Evolutionary conservation across 2,888 invertebrate species (phyloP).

Genomic region (Philereme vetulata): DNA sequence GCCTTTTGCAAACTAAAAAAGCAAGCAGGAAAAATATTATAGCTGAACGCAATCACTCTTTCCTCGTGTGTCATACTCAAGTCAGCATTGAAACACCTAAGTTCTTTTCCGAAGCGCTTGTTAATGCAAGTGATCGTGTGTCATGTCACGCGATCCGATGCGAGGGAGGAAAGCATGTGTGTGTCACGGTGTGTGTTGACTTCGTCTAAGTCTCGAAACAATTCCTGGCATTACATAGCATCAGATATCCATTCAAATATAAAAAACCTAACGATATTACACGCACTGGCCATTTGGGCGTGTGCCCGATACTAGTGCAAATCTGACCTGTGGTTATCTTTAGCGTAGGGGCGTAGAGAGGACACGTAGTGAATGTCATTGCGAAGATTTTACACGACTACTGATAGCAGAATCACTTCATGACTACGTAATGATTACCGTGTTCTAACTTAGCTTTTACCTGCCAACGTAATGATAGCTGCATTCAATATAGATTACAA

Average conservation of each 20-base stretch:
- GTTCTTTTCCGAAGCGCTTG: too few relatives aligned
- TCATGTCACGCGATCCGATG: too few relatives aligned
- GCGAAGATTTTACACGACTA: conserved; percentile 47
- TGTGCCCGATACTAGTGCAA: conserved; percentile 56
- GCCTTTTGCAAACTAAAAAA: too few relatives aligned
- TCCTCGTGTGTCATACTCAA: too few relatives aligned
- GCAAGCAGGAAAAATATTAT: too few relatives aligned
- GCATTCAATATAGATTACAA: too few relatives aligned
- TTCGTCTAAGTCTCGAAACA: too few relatives aligned
- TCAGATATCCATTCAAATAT: conserved; percentile 15
- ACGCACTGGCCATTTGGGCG: conserved; percentile 57
- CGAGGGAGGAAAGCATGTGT: too few relatives aligned
- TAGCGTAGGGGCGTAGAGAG: conserved; percentile 65
- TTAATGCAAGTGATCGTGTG: too few relatives aligned
- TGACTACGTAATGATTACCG: conserved; percentile 10
- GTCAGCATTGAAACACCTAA: too few relatives aligned
- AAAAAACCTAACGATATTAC: conserved; percentile 4
- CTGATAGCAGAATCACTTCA: conserved; percentile 44
- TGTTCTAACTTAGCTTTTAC: neutral
- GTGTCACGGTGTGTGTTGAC: too few relatives aligned
- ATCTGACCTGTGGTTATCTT: conserved; percentile 70
- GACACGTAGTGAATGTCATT: conserved; percentile 66
- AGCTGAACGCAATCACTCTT: neutral
- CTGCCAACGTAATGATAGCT: too few relatives aligned
- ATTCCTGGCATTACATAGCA: conserved; percentile 1